Evolutionary conservation across 2,888 invertebrate species (phyloP).

Genomic region (Incurvaria masculella): DNA sequence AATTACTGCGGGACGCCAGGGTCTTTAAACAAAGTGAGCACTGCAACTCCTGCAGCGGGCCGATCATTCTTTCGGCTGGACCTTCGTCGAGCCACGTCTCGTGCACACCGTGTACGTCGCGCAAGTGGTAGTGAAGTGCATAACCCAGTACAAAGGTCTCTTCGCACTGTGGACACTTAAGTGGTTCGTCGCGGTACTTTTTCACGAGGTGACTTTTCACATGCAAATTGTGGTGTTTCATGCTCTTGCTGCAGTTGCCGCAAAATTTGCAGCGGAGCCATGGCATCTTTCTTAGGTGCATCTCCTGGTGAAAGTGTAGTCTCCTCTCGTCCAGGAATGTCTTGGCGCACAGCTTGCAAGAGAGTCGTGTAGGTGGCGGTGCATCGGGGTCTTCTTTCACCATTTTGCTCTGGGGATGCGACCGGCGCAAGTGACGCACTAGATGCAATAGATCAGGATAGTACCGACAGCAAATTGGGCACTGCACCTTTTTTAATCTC

Average conservation of each 20-base stretch:
- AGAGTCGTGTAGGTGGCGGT: conserved; percentile 33
- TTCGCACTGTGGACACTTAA: conserved; percentile 41
- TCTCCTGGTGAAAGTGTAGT: conserved; percentile 36
- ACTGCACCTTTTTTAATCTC: conserved; percentile 34
- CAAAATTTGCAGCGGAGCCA: conserved; percentile 50
- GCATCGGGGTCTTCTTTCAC: conserved; percentile 49
- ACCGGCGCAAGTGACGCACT: conserved; percentile 41
- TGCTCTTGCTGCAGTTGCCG: conserved; percentile 39
- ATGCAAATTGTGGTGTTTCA: conserved; percentile 39
- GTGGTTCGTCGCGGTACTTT: conserved; percentile 38
- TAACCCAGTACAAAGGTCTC: conserved; percentile 40
- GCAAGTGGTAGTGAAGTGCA: conserved; percentile 41
- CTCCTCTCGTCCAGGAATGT: conserved; percentile 37
- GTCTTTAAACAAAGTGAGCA: conserved; percentile 47
- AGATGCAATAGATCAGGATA: conserved; percentile 42
- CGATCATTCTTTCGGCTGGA: conserved; percentile 31
- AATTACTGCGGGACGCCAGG: conserved; percentile 46
- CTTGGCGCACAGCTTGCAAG: conserved; percentile 47
- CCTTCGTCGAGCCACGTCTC: conserved; percentile 36
- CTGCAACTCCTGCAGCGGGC: conserved; percentile 42
- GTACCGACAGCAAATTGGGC: conserved; percentile 42
- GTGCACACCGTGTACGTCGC: conserved; percentile 35
- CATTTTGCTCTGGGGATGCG: conserved; percentile 52
- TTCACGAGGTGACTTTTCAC: conserved; percentile 40
- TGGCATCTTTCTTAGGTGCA: conserved; percentile 40